These are phyloP conservation scores for Rotaria socialis DNA, from an alignment of 2,888 invertebrate species.

Conservation along the genomic window DNA sequence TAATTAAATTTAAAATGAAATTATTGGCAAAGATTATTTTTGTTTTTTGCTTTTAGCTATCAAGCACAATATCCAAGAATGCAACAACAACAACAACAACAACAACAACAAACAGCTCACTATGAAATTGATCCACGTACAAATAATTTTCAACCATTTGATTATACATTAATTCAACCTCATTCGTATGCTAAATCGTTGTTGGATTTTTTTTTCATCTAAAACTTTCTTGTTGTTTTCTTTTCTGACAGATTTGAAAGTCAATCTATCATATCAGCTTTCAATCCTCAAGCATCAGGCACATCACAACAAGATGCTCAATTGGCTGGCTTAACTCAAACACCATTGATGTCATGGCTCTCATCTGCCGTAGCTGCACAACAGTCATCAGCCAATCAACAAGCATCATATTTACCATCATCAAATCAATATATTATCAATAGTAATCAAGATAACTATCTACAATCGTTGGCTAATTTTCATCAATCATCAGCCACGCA, in stretches of 20 bases:
- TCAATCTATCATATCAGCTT: slow-evolving; percentile 4
- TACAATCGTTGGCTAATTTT: slow-evolving; percentile 12
- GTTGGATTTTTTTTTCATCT: too few species aligned
- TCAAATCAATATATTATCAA: slow-evolving; percentile 28
- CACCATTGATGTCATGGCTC: background rate
- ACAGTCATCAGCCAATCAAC: background rate
- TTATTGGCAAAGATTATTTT: background rate
- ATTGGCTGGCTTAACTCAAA: background rate
- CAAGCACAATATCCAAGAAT: background rate
- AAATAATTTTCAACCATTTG: background rate
- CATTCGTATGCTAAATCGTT: background rate
- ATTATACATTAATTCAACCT: slow-evolving; percentile 35
- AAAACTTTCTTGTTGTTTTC: background rate
- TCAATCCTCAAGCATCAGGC: slow-evolving; percentile 4
- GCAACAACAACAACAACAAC: background rate
- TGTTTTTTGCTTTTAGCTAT: background rate
- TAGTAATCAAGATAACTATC: slow-evolving; percentile 1
- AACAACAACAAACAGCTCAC: background rate
- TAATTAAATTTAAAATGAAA: background rate
- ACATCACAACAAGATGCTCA: background rate
- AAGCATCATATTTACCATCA: slow-evolving; percentile 2
- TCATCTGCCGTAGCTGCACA: background rate
- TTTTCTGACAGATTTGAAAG: background rate
- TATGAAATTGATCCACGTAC: slow-evolving; percentile 28
- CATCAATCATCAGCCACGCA: background rate